These are phyloP conservation scores for Setipinna tenuifilis DNA, from an alignment of 2,797 vertebrate species.

Conservation along the genomic window DNA sequence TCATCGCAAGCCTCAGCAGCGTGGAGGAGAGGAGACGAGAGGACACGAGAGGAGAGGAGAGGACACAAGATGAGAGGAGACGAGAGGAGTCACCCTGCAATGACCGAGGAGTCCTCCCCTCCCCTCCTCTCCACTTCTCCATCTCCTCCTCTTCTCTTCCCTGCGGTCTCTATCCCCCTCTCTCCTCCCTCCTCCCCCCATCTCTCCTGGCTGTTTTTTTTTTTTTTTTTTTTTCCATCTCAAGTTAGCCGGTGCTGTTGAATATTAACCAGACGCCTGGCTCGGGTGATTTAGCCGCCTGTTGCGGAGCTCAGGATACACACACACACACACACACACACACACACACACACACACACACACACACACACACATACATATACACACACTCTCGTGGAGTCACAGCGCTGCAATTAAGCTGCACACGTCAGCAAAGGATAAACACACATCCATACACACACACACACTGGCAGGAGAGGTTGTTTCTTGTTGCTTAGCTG, in stretches of 20 bases:
- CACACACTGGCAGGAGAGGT: not conserved
- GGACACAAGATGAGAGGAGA: not conserved
- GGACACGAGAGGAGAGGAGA: not conserved
- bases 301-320: conserved; percentile 15
- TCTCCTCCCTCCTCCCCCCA: not conserved
- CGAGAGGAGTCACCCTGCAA: not conserved
- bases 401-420: not conserved
- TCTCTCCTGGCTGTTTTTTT: not conserved
- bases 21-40: not conserved
- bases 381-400: not conserved
- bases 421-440: not conserved
- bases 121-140: not conserved
- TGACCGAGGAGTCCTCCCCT: not conserved
- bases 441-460: not conserved
- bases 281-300: conserved; percentile 26
- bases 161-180: not conserved
- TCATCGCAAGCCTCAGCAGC: not conserved
- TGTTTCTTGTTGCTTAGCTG: not conserved
- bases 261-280: conserved; percentile 53
- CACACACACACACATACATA: not conserved
- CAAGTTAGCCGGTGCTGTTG: conserved; percentile 37
- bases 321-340: conserved; percentile 4
- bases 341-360: conserved; percentile 12
- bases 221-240: conserved; percentile 34
- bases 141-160: too few species aligned